Evolutionary conservation across 2,797 vertebrate species (phyloP).

Genomic region (Sphenopsis melanotis): DNA sequence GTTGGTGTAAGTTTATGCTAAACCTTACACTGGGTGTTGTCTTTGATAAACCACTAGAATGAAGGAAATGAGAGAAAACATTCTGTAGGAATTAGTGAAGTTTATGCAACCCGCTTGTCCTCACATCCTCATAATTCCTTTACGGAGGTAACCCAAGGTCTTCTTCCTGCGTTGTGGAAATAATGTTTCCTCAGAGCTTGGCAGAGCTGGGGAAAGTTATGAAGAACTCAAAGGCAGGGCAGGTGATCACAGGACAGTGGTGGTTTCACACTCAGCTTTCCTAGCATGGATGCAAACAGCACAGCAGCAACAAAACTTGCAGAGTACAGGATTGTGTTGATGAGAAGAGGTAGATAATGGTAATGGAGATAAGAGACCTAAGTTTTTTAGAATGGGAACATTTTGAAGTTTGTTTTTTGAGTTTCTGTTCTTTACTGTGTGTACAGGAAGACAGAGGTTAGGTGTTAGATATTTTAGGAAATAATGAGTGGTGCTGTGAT

Average conservation of each 20-base stretch:
- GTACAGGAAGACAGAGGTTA: neutral
- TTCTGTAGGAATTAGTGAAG: neutral
- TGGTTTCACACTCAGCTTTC: neutral
- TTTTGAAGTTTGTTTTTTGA: neutral
- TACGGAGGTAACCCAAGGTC: neutral
- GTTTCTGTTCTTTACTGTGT: neutral
- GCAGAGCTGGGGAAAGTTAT: neutral
- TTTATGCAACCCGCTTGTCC: neutral
- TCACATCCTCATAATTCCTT: neutral
- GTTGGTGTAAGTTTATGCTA: neutral
- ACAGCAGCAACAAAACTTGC: neutral
- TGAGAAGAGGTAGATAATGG: neutral
- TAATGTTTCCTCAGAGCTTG: neutral
- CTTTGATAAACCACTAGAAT: neutral
- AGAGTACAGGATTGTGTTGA: neutral
- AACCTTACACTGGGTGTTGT: accelerated
- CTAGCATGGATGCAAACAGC: neutral
- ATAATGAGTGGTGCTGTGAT: too few species aligned
- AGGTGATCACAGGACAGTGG: too few species aligned
- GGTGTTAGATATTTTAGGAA: neutral
- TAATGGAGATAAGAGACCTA: neutral
- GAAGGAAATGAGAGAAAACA: neutral
- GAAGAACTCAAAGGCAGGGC: neutral
- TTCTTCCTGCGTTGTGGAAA: neutral
- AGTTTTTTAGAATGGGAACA: neutral